A percentile compares a stretch with the other conserved stretches of the same genome.
Evolutionary conservation across 2,888 invertebrate species (phyloP).

Genomic region (Loripinus fragilis): DNA sequence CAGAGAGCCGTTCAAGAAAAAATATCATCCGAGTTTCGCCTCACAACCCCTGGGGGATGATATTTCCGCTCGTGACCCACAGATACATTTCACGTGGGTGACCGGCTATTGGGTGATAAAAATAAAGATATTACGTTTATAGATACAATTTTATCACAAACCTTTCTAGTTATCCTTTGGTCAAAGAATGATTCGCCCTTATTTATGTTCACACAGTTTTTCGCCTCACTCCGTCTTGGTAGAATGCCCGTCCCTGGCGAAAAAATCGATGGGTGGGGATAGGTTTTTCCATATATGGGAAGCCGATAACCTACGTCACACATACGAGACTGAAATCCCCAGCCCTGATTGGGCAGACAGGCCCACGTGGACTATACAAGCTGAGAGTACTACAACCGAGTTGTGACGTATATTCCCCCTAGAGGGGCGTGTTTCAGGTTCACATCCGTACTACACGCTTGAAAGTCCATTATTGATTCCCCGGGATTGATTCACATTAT

Average conservation of each 20-base stretch:
- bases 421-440: constrained; percentile 7
- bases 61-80: constrained; percentile 7
- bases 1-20: too few species aligned
- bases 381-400: constrained; percentile 70
- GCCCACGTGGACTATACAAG: constrained; percentile 74
- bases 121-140: too few species aligned
- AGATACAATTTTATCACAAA: too few species aligned
- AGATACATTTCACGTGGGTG: constrained; percentile 2
- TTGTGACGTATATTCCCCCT: constrained; percentile 66
- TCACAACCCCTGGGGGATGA: constrained; percentile 17
- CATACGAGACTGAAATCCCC: constrained; percentile 59
- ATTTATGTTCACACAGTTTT: neutral
- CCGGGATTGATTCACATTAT: constrained; percentile 4
- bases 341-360: constrained; percentile 72
- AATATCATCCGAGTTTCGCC: too few species aligned
- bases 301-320: constrained; percentile 24
- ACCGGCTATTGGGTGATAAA: neutral
- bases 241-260: constrained; percentile 66
- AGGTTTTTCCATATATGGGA: constrained; percentile 73
- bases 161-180: neutral
- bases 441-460: constrained; percentile 11
- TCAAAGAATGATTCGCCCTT: too few species aligned
- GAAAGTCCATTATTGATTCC: constrained; percentile 5
- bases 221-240: constrained; percentile 20
- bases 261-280: constrained; percentile 71